Evolutionary conservation across 2,888 invertebrate species (phyloP).

Genomic region (Dimorphilus gyrociliatus): DNA sequence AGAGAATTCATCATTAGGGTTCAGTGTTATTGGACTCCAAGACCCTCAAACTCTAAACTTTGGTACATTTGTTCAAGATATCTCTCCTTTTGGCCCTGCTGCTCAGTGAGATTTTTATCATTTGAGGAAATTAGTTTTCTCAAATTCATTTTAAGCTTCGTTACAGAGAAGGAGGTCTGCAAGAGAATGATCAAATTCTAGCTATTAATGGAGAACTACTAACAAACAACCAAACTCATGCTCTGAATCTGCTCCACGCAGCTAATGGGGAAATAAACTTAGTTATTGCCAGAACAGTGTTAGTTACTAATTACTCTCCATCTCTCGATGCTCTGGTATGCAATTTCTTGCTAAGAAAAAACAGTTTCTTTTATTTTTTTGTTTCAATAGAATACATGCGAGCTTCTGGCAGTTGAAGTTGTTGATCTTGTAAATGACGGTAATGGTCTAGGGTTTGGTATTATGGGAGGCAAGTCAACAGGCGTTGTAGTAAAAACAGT

Average conservation of each 20-base stretch:
- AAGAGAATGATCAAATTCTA: slow-evolving; percentile 65
- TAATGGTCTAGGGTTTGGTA: slow-evolving; percentile 92
- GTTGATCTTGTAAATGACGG: slow-evolving; percentile 95
- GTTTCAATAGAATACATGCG: slow-evolving; percentile 80
- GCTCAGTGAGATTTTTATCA: slow-evolving; percentile 43
- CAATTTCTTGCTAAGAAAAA: too few species aligned
- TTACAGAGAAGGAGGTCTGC: slow-evolving; percentile 50
- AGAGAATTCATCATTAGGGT: slow-evolving; percentile 51
- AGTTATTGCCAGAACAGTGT: slow-evolving; percentile 37
- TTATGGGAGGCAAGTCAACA: slow-evolving; percentile 81
- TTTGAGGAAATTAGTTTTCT: neutral
- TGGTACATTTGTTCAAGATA: slow-evolving; percentile 51
- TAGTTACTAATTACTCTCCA: too few species aligned
- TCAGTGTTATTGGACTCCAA: slow-evolving; percentile 48
- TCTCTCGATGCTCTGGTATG: too few species aligned
- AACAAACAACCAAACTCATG: slow-evolving; percentile 56
- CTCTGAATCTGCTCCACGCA: slow-evolving; percentile 56
- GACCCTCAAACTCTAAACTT: slow-evolving; percentile 49
- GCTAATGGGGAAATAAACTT: slow-evolving; percentile 45
- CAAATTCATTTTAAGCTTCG: slow-evolving; percentile 6
- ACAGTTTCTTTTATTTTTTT: slow-evolving; percentile 5
- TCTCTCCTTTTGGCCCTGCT: slow-evolving; percentile 49
- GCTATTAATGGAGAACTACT: slow-evolving; percentile 57
- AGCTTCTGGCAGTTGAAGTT: slow-evolving; percentile 97
- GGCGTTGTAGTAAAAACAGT: slow-evolving; percentile 99